Base-by-base conservation (phyloP, 1,140 invertebrate genomes). In the Tetranychus urticae region DNA sequence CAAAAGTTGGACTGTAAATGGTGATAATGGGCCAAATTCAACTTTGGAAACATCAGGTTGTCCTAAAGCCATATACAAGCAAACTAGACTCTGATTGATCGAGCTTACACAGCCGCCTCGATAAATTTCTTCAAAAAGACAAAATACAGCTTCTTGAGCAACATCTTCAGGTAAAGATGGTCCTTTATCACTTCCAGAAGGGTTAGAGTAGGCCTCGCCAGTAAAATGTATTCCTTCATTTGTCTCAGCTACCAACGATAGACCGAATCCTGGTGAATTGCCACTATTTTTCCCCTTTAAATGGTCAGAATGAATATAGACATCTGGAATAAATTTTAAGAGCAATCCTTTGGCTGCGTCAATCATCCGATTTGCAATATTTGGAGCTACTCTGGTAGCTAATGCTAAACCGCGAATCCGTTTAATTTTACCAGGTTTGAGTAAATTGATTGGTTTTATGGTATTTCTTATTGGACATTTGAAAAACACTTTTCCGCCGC, bases 1-100 rank as follows among this genome's bases (percentile, higher is more conserved):
- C 50, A 98, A 75, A 74, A 88, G 90, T 67, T 85, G 80, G 60
- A 96, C 85, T 33, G 77, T 79, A 67, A 81, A 79, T 55, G 79
- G 77, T 59, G 83, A 79, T 13, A 87, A 71, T 31, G 81, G 79
- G 45, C 85, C 87, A 50, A 83, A 77, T 52, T 77, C 69, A 67
- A 88, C 78, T 76, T 92, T 93, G n/a, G 88, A 94, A 31, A 97
- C 83, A 76, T 97, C 89, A 71, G 89, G 89, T 69, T 87, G 87
- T 12, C 88, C 84, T 1, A 97, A 76, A 3, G 87, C 82, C 90
- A 98, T 97, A 70, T 85, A 88, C 7, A 94, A 74, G 23, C 83
- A 79, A 1, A 84, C 78, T 61, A 96, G 73, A 72, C 82, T 81
- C 76, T 98, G 94, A 70, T 84, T 88, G 14, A 79, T 73, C 2